A percentile compares a stretch with the other conserved stretches of the same genome.
Conservation (phyloP, 2,113 vertebrate species). For the Chloropsis hardwickii region DNA sequence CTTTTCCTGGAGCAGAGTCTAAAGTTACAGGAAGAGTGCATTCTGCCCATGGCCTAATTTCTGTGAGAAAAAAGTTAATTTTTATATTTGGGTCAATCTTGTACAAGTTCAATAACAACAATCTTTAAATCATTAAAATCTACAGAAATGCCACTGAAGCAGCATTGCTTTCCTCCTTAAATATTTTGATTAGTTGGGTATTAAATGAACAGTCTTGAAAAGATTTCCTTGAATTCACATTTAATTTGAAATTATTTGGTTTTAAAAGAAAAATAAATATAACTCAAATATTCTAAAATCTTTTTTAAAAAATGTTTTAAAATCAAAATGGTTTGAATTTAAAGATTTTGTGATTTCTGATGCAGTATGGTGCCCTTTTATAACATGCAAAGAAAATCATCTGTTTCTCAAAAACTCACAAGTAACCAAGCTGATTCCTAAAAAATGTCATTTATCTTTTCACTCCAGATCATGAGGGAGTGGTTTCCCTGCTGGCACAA, state of each 20-base stretch:
- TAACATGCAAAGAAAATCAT: rapidly evolving
- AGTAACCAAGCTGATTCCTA: neutral
- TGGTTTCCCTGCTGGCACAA: neutral
- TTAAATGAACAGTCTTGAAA: neutral
- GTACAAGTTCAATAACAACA: neutral
- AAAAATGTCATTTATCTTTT: neutral
- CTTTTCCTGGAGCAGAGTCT: neutral
- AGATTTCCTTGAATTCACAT: neutral
- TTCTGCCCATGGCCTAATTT: neutral
- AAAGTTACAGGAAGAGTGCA: neutral
- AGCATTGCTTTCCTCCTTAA: neutral
- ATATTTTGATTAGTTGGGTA: neutral
- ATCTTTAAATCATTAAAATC: neutral
- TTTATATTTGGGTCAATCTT: neutral
- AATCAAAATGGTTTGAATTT: neutral
- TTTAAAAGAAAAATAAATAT: neutral
- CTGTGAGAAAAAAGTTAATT: neutral
- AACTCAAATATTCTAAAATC: neutral
- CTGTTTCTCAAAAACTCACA: neutral
- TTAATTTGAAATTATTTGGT: neutral
- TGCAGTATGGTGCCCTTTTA: neutral
- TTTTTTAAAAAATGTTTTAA: neutral
- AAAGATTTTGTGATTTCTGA: neutral
- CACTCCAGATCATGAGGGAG: neutral
- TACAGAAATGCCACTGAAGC: neutral